phyloP scores from a whole-genome alignment of 2,888 invertebrate species.

The Ommatoiulus sabulosus region DNA sequence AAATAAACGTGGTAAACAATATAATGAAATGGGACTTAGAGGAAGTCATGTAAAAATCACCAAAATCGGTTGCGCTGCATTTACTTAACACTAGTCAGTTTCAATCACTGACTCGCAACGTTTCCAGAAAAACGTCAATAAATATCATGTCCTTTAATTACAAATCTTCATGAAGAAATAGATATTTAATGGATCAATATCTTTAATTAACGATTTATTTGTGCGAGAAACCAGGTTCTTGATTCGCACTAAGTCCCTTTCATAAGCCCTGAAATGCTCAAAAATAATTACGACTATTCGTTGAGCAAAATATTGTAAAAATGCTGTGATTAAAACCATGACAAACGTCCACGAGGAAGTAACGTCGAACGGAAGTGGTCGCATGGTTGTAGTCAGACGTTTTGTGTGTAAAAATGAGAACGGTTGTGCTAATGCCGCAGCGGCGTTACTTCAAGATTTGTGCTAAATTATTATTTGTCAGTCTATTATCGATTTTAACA shows the following conservation, averaged over 20 bases:
- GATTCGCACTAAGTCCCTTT: background rate
- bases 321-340: background rate
- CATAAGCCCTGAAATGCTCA: background rate
- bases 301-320: background rate
- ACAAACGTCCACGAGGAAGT: background rate
- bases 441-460: background rate
- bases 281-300: background rate
- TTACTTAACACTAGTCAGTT: background rate
- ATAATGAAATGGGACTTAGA: background rate
- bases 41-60: background rate
- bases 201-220: background rate
- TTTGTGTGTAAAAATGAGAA: background rate
- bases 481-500: background rate
- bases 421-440: background rate
- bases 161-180: background rate
- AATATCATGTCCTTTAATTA: background rate
- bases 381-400: background rate
- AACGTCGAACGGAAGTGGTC: no score
- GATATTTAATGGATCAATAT: background rate
- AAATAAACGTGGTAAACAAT: background rate
- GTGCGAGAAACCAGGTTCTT: no score
- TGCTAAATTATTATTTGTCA: conserved; percentile 1
- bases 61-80: background rate
- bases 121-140: no score
- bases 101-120: background rate